Evolutionary conservation across 1,140 invertebrate species (phyloP).

Genomic region (Sminthurinus signatus): DNA sequence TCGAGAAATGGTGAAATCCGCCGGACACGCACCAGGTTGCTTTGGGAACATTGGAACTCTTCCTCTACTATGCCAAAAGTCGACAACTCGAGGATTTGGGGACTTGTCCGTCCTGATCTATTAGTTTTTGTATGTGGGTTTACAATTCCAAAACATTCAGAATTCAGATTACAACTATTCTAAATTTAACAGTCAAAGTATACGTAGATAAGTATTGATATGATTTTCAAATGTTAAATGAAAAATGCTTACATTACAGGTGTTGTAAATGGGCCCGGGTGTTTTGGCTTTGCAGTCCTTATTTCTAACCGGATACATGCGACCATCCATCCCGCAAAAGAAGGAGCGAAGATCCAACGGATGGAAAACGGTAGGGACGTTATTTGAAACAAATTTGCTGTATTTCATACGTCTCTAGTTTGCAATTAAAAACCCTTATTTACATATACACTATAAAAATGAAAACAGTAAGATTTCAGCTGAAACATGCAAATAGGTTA

Average conservation of each 20-base stretch:
- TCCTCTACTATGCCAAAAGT: slow-evolving; percentile 6
- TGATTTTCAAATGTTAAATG: no score
- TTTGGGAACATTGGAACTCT: slow-evolving; percentile 17
- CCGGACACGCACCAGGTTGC: slow-evolving; percentile 23
- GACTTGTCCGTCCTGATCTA: slow-evolving; percentile 15
- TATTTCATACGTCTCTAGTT: slow-evolving; percentile 14
- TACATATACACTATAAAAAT: no score
- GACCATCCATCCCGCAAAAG: slow-evolving; percentile 23
- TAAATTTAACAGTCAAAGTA: no score
- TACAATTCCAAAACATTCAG: no score
- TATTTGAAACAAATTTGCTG: slow-evolving; percentile 28
- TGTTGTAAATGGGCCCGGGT: slow-evolving; percentile 31
- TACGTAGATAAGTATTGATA: no score
- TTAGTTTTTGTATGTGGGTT: no score
- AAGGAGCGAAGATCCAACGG: slow-evolving; percentile 30
- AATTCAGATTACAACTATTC: no score
- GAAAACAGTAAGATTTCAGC: neutral
- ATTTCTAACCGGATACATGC: slow-evolving; percentile 33
- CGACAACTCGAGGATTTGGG: neutral
- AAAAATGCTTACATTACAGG: slow-evolving; percentile 17
- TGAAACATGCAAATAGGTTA: neutral
- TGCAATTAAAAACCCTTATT: no score
- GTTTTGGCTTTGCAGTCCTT: slow-evolving; percentile 6
- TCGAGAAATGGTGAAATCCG: slow-evolving; percentile 19
- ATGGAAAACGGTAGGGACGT: slow-evolving; percentile 27